phyloP scores from a whole-genome alignment of 2,113 vertebrate species.

The Phylloscopus trochilus region DNA sequence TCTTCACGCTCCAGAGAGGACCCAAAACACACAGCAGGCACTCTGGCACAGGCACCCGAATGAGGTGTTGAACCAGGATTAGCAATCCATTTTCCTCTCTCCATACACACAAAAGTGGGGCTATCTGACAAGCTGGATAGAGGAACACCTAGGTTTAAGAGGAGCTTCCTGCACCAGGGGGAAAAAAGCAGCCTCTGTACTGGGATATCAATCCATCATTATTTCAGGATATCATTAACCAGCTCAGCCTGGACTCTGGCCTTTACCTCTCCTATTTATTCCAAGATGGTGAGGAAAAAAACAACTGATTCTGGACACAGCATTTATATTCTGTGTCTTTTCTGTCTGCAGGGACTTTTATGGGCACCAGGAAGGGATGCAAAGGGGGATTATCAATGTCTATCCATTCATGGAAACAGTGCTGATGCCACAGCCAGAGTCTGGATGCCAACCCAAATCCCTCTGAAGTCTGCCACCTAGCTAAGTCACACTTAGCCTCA shows the following conservation, averaged over 20 bases:
- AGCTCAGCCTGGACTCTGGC: not conserved
- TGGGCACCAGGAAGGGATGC: not conserved
- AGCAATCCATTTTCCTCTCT: not conserved
- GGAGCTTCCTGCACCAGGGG: not conserved
- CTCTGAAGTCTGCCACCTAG: not conserved
- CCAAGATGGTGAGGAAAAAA: not conserved
- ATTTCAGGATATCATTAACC: not conserved
- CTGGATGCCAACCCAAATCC: not conserved
- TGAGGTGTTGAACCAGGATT: not conserved
- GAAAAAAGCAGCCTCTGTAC: not conserved
- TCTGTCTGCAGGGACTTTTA: not conserved
- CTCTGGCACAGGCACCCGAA: not conserved
- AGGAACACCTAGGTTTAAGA: not conserved
- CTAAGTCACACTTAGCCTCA: not conserved
- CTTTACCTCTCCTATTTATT: not conserved
- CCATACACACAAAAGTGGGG: not conserved
- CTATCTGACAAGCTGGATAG: not conserved
- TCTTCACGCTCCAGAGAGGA: not conserved
- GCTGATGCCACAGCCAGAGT: not conserved
- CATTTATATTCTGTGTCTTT: not conserved
- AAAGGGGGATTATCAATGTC: not conserved
- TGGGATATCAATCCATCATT: not conserved
- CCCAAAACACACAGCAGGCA: not conserved
- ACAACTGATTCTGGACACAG: not conserved
- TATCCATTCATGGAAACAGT: not conserved